A percentile compares a stretch with the other conserved stretches of the same genome.
These are phyloP conservation scores for Pachyramphus minor DNA, from an alignment of 2,113 vertebrate species.

Conservation along the genomic window DNA sequence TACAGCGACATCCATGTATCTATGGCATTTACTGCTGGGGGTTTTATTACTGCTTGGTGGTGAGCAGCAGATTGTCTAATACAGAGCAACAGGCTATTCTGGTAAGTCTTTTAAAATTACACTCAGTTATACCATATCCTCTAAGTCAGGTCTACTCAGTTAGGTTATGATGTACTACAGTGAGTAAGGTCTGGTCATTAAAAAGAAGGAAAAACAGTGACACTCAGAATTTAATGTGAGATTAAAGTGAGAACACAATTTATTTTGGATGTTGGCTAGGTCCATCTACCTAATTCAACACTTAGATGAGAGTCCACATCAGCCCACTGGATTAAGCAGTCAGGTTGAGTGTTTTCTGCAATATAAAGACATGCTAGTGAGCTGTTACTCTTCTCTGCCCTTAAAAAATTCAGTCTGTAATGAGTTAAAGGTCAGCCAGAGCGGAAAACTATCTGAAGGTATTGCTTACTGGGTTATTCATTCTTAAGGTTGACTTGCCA, in stretches of 20 bases:
- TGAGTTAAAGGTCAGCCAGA: neutral
- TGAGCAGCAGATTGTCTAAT: neutral
- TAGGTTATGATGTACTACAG: neutral
- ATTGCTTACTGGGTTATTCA: neutral
- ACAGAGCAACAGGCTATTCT: neutral
- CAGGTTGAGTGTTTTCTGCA: neutral
- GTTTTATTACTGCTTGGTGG: neutral
- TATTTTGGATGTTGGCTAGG: neutral
- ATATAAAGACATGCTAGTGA: neutral
- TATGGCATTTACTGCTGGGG: neutral
- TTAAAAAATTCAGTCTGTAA: neutral
- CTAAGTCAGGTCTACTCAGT: neutral
- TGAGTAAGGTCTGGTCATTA: neutral
- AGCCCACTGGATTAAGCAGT: neutral
- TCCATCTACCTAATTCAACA: neutral
- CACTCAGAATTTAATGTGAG: neutral
- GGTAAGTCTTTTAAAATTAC: neutral
- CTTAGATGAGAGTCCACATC: neutral
- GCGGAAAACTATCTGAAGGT: neutral
- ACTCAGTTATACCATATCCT: neutral
- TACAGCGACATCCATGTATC: neutral
- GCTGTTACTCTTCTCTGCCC: neutral
- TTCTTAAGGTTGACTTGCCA: neutral
- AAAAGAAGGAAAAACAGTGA: neutral
- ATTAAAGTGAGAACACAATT: accelerated